Evolutionary conservation across 2,888 invertebrate species (phyloP), one percentile per base, ranked within the genome.

Genomic region (Microplitis manilae): DNA sequence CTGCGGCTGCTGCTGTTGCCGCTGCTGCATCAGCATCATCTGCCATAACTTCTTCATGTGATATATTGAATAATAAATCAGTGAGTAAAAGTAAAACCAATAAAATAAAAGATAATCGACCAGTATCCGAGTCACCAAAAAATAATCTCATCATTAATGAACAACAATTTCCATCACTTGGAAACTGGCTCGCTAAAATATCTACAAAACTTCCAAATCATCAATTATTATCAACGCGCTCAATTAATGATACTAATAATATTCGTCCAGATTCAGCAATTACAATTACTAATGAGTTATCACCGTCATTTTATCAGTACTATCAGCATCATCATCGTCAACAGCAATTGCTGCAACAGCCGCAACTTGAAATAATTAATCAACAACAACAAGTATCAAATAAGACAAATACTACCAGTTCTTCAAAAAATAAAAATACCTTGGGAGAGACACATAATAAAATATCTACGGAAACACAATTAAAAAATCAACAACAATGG

Each of bases 141-240:
- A 5, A 39, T n/a, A 65, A 40, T 60, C 7, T 9, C 13, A 65
- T 17, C 8, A 70, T 70, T 5, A 73, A 61, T 8, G 73, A 74
- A 30, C 69, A 68, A 38, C 20, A 64, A 9, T 50, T 50, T 5
- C 13, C 67, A 75, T 65, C 71, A n/a, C 15, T 75, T 8, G 73
- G 62, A 4, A 73, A 38, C 13, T 89, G 88, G 88, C 83, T 84
- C 2, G 83, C 86, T 1, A 82, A 80, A 65, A 81, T 88, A 75
- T 82, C 84, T 8, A 84, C 40, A n/a, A 68, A 40, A 15, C 40
- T 68, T 68, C 40, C 15, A 6, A 64, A 65, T 17, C 50, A 83
- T 50, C 9, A 50, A 13, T 13, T 50, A 8, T 70, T 77, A 77
- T 76, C 73, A 40, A 59, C 40, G 40, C 39, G 61, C 17, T 60